Percentiles rank a stretch among this genome's conserved stretches.
These are phyloP conservation scores for Mixornis gularis DNA, from an alignment of 2,113 vertebrate species.

Conservation along the genomic window DNA sequence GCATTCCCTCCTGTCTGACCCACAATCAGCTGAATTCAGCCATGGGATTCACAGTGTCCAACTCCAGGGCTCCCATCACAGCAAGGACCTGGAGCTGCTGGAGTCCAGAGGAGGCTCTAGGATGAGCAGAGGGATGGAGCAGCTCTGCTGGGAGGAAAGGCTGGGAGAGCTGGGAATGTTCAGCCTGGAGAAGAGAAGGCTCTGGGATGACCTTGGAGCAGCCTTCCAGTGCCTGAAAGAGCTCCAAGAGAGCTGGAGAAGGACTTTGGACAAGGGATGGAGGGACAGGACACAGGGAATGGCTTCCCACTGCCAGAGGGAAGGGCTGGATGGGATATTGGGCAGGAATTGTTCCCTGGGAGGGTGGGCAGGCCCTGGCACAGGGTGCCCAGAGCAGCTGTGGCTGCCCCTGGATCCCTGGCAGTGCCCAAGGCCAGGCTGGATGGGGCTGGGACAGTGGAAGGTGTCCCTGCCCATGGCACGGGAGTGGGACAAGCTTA, in stretches of 20 bases:
- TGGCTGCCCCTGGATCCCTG: not conserved
- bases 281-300: not conserved
- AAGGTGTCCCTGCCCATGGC: not conserved
- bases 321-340: rapidly evolving
- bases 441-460: not conserved
- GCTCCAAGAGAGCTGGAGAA: not conserved
- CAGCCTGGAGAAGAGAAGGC: not conserved
- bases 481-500: not conserved
- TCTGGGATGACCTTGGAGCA: rapidly evolving
- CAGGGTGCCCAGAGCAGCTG: not conserved
- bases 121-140: not conserved
- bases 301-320: not conserved
- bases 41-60: not conserved
- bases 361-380: not conserved
- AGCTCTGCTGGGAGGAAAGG: not conserved
- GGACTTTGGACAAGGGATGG: rapidly evolving
- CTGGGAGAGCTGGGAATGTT: not conserved
- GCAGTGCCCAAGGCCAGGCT: not conserved
- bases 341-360: not conserved
- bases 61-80: not conserved
- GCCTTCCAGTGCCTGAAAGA: rapidly evolving
- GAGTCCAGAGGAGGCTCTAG: not conserved
- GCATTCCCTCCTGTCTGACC: not conserved
- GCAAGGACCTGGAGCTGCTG: not conserved
- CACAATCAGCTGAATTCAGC: rapidly evolving